A percentile compares a stretch with the other conserved stretches of the same genome.
These are phyloP conservation scores for Steatocranus sp. DNA, from an alignment of 2,797 vertebrate species.

Conservation along the genomic window DNA sequence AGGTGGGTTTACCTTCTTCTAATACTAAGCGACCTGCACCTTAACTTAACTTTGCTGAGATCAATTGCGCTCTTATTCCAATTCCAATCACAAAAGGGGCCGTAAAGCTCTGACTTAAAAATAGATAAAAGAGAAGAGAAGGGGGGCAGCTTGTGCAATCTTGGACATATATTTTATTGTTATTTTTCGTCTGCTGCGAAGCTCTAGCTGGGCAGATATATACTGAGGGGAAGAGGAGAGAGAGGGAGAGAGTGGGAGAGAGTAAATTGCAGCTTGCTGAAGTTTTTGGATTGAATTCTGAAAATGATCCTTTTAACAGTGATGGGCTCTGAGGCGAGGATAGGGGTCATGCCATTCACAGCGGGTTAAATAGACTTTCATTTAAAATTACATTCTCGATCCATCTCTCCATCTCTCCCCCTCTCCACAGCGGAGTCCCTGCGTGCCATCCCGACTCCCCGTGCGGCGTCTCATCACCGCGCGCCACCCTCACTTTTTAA, in stretches of 20 bases:
- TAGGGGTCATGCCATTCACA: conserved; percentile 77
- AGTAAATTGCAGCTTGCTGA: conserved; percentile 81
- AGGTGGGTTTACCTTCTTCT: not conserved
- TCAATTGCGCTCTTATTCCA: conserved; percentile 14
- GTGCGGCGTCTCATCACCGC: conserved; percentile 65
- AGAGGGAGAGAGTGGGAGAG: conserved; percentile 49
- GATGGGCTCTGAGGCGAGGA: conserved; percentile 76
- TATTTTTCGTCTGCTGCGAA: conserved; percentile 61
- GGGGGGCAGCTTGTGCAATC: conserved; percentile 32
- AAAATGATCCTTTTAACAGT: conserved; percentile 82
- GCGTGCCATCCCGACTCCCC: conserved; percentile 58
- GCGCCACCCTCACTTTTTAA: conserved; percentile 70
- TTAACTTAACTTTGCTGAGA: conserved; percentile 40
- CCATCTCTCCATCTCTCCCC: conserved; percentile 63
- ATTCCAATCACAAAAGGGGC: conserved; percentile 15
- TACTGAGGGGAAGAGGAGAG: conserved; percentile 36
- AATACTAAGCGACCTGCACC: conserved; percentile 2
- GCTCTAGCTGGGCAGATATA: conserved; percentile 54
- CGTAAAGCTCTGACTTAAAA: conserved; percentile 22
- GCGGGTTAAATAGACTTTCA: conserved; percentile 82
- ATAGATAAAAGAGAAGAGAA: not conserved
- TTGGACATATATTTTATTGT: conserved; percentile 62
- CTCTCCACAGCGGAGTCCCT: conserved; percentile 62
- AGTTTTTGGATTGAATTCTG: conserved; percentile 83
- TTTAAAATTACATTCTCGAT: conserved; percentile 83